Evolutionary conservation across 1,140 invertebrate genomes (phyloP).

Genomic region (Ips typographus): DNA sequence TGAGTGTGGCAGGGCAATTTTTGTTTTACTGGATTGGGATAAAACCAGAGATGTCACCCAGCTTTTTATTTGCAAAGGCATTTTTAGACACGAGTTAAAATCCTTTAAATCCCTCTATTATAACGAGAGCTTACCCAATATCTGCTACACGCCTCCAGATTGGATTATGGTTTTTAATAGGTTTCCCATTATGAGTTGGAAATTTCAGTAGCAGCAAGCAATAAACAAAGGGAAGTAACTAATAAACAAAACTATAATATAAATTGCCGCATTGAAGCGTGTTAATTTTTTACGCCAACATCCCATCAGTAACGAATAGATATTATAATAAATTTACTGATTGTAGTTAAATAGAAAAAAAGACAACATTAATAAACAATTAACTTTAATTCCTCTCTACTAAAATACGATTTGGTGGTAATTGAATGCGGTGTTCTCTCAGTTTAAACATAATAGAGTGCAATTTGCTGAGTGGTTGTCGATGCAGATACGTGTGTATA

Average conservation of each 20-base stretch:
- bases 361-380: too few relatives aligned
- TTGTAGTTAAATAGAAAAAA: too few relatives aligned
- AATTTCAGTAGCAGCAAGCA: not conserved
- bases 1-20: too few relatives aligned
- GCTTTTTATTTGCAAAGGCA: not conserved
- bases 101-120: not conserved
- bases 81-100: conserved; percentile 2
- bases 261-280: too few relatives aligned
- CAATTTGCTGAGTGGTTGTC: conserved; percentile 1
- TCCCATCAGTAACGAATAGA: too few relatives aligned
- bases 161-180: conserved; percentile 2
- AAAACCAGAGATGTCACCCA: too few relatives aligned
- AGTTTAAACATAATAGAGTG: not conserved
- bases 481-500: conserved; percentile 1
- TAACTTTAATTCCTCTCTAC: not conserved
- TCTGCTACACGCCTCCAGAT: not conserved
- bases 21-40: too few relatives aligned
- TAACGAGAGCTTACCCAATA: not conserved
- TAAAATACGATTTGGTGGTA: not conserved
- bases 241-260: too few relatives aligned
- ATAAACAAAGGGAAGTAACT: too few relatives aligned
- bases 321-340: too few relatives aligned
- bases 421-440: not conserved
- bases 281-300: too few relatives aligned
- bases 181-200: not conserved